These are phyloP conservation scores for Eurystomus glaucurus DNA, from an alignment of 2,797 vertebrate species.

Conservation along the genomic window DNA sequence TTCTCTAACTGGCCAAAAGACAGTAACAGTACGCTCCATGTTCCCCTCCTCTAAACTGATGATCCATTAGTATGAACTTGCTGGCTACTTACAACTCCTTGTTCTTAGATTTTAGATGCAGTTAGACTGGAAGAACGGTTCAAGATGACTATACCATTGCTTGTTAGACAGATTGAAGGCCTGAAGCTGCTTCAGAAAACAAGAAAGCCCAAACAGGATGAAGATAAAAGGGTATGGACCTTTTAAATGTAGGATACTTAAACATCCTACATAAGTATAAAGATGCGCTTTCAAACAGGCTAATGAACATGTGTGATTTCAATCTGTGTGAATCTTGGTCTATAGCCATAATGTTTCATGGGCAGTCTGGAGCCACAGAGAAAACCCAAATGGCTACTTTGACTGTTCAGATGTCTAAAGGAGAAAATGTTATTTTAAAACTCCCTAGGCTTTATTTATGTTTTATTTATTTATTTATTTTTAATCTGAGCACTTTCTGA, in stretches of 20 bases:
- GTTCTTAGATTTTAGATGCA: slow-evolving; percentile 92
- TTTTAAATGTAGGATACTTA: neutral
- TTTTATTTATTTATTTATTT: neutral
- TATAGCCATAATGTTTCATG: neutral
- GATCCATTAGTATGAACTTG: neutral
- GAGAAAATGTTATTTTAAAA: neutral
- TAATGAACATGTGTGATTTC: neutral
- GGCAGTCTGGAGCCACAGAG: neutral
- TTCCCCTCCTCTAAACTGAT: neutral
- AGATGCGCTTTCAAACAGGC: neutral
- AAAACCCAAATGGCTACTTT: neutral
- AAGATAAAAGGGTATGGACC: slow-evolving; percentile 90
- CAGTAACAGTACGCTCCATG: neutral
- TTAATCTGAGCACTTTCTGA: neutral
- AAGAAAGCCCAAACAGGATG: slow-evolving; percentile 89
- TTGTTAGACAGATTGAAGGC: slow-evolving; percentile 95
- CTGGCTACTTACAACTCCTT: neutral
- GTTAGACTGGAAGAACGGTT: slow-evolving; percentile 94
- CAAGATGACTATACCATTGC: slow-evolving; percentile 93
- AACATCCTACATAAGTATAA: neutral
- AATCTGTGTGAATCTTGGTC: neutral
- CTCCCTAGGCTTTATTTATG: neutral
- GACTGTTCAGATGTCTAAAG: neutral
- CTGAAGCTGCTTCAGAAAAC: slow-evolving; percentile 95
- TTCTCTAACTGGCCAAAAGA: neutral